These are phyloP conservation scores for Pantherophis alleghaniensis DNA, from an alignment of 2,797 vertebrate species.

Conservation along the genomic window DNA sequence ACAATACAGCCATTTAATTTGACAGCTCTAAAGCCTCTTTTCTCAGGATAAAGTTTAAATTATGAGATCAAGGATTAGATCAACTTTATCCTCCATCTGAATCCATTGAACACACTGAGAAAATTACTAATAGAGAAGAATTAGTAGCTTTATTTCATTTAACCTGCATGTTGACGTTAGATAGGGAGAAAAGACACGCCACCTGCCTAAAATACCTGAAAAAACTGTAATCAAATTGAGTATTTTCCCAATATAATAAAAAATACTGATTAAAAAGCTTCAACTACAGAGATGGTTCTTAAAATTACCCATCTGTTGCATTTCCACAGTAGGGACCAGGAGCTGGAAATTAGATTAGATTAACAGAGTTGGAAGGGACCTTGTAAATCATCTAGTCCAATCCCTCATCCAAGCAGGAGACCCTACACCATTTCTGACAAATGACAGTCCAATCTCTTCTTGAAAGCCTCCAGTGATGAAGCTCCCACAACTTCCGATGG, in stretches of 20 bases:
- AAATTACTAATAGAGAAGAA: not conserved
- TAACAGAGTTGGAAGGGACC: too few relatives aligned
- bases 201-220: not conserved
- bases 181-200: not conserved
- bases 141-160: not conserved
- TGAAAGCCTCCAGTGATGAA: too few relatives aligned
- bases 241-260: not conserved
- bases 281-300: not conserved
- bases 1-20: not conserved
- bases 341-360: too few relatives aligned
- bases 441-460: too few relatives aligned
- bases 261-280: not conserved
- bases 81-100: not conserved
- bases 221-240: not conserved
- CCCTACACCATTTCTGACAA: too few relatives aligned
- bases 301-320: too few relatives aligned
- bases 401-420: too few relatives aligned
- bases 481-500: too few relatives aligned
- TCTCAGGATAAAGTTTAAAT: not conserved
- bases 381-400: too few relatives aligned
- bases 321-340: too few relatives aligned
- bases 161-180: not conserved
- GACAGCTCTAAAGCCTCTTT: constrained; percentile 14
- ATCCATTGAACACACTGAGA: not conserved
- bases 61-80: not conserved